phyloP scores from a whole-genome alignment of 1,140 invertebrate species.

The Ceratina calcarata region DNA sequence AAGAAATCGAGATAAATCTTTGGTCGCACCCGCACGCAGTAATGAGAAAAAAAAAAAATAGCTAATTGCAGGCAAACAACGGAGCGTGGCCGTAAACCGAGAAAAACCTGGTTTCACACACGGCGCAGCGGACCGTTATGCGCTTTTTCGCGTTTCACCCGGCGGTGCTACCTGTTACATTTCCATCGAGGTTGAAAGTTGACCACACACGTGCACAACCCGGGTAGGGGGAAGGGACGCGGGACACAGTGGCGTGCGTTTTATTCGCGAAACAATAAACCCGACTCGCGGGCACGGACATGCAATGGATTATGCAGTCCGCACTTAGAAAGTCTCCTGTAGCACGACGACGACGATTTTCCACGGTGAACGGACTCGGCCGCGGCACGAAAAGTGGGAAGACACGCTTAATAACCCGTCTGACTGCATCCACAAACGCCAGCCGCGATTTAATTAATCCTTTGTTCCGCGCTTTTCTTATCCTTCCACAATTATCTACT shows the following conservation, averaged over 20 bases:
- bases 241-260: not conserved
- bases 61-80: too few relatives aligned
- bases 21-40: too few relatives aligned
- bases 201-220: slow-evolving; percentile 18
- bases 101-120: slow-evolving; percentile 34
- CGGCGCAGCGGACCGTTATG: slow-evolving; percentile 11
- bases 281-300: slow-evolving; percentile 13
- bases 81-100: not conserved
- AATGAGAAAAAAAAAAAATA: too few relatives aligned
- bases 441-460: slow-evolving; percentile 16
- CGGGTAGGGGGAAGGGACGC: not conserved
- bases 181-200: slow-evolving; percentile 59
- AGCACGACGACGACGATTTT: slow-evolving; percentile 39
- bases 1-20: too few relatives aligned
- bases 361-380: slow-evolving; percentile 22
- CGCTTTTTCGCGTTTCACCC: slow-evolving; percentile 17
- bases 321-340: slow-evolving; percentile 60
- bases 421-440: not conserved
- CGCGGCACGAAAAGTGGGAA: too few relatives aligned
- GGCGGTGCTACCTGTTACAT: slow-evolving; percentile 57
- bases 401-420: not conserved
- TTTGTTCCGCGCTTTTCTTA: not conserved
- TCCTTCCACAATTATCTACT: too few relatives aligned
- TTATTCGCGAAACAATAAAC: slow-evolving; percentile 7
- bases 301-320: slow-evolving; percentile 61